These are phyloP conservation scores for Horisme vitalbata DNA, from an alignment of 2,888 invertebrate genomes.

Conservation along the genomic window DNA sequence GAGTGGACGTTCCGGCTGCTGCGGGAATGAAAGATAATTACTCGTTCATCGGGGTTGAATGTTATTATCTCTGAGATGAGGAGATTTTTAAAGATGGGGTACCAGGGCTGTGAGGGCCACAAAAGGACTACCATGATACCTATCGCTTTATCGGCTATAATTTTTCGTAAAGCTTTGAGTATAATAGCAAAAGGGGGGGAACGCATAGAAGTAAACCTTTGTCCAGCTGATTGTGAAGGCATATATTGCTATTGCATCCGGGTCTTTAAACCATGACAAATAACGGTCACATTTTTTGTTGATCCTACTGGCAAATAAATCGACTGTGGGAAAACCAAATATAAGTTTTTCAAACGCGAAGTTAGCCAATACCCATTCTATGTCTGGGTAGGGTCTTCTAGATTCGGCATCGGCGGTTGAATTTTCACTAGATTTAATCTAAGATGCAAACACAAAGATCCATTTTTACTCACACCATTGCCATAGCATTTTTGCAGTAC, in stretches of 20 bases:
- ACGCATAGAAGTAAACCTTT: not conserved
- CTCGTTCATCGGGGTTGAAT: not conserved
- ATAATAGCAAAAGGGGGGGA: not conserved
- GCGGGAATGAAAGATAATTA: not conserved
- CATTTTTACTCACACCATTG: constrained; percentile 4
- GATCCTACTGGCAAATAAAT: constrained; percentile 4
- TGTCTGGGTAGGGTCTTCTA: constrained; percentile 2
- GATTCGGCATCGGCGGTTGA: constrained; percentile 3
- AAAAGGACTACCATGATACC: not conserved
- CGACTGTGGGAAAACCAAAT: not conserved
- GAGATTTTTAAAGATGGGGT: not conserved
- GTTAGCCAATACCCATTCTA: constrained; percentile 2
- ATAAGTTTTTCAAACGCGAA: not conserved
- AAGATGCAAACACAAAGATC: constrained; percentile 1
- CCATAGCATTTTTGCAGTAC: not conserved
- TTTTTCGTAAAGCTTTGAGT: not conserved
- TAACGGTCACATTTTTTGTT: constrained; percentile 1
- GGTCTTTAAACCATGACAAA: constrained; percentile 1
- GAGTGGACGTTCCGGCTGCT: no score
- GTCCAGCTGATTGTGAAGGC: constrained; percentile 1
- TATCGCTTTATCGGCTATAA: not conserved
- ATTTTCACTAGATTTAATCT: constrained; percentile 1
- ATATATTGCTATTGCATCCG: not conserved
- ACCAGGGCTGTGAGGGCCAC: not conserved
- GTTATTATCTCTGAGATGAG: not conserved